Conservation (phyloP, 1,140 invertebrate genomes). For the Tachypleus tridentatus region DNA sequence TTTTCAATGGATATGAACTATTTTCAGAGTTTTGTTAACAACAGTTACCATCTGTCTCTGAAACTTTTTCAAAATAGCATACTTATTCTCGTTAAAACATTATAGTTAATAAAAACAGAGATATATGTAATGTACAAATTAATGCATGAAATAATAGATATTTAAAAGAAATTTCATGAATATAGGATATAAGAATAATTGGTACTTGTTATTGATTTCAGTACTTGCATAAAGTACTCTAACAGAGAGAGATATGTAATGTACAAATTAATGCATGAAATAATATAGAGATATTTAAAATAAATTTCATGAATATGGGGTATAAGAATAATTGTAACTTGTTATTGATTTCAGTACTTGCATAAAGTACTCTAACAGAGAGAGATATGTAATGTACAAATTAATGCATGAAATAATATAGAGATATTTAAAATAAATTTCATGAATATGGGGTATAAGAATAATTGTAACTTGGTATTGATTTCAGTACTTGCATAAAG, state of each 20-base stretch:
- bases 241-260: no score
- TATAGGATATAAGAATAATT: neutral
- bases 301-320: neutral
- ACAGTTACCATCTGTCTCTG: no score
- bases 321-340: neutral
- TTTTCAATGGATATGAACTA: no score
- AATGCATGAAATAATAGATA: no score
- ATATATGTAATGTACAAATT: no score
- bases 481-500: constrained; percentile 2
- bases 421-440: neutral
- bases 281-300: neutral
- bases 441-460: neutral
- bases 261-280: no score
- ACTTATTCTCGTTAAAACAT: no score
- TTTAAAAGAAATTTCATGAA: neutral
- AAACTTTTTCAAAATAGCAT: no score
- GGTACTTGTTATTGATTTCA: neutral
- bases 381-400: no score
- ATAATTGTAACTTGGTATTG: neutral
- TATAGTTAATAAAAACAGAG: no score
- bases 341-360: neutral
- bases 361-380: neutral
- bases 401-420: no score
- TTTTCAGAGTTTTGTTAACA: no score
- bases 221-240: constrained; percentile 2